Evolutionary conservation across 2,888 invertebrate genomes (phyloP).

Genomic region (Aphodius sticticus): DNA sequence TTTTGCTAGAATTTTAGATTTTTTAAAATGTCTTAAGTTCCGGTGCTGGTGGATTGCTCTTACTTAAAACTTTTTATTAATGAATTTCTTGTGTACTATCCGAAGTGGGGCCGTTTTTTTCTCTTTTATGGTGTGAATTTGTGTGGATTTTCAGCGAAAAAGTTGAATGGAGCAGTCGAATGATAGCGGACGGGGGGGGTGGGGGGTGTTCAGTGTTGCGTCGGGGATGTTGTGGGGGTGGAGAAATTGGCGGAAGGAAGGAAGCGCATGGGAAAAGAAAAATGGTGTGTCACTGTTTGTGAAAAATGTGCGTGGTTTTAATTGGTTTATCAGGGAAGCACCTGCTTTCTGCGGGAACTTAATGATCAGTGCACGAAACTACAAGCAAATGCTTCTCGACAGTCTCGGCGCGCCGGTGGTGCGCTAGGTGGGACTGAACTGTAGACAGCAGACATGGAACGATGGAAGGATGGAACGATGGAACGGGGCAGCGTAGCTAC

Average conservation of each 20-base stretch:
- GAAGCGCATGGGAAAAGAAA: slow-evolving; percentile 44
- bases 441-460: slow-evolving; percentile 18
- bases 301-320: slow-evolving; percentile 51
- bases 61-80: slow-evolving; percentile 4
- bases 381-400: slow-evolving; percentile 29
- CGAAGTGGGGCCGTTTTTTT: not conserved
- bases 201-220: not conserved
- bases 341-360: slow-evolving; percentile 45
- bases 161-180: slow-evolving; percentile 7
- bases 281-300: slow-evolving; percentile 49
- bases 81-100: not conserved
- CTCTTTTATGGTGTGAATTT: not conserved
- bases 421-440: slow-evolving; percentile 11
- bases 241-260: slow-evolving; percentile 27
- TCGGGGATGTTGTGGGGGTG: slow-evolving; percentile 5
- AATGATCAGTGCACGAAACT: slow-evolving; percentile 37
- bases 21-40: too few species aligned
- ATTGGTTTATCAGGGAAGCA: slow-evolving; percentile 50
- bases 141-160: not conserved
- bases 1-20: too few species aligned
- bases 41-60: not conserved
- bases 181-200: not conserved
- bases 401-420: not conserved
- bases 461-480: slow-evolving; percentile 5
- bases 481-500: not conserved